Conservation (phyloP, 2,113 vertebrate genomes). For the Guaruba guarouba region DNA sequence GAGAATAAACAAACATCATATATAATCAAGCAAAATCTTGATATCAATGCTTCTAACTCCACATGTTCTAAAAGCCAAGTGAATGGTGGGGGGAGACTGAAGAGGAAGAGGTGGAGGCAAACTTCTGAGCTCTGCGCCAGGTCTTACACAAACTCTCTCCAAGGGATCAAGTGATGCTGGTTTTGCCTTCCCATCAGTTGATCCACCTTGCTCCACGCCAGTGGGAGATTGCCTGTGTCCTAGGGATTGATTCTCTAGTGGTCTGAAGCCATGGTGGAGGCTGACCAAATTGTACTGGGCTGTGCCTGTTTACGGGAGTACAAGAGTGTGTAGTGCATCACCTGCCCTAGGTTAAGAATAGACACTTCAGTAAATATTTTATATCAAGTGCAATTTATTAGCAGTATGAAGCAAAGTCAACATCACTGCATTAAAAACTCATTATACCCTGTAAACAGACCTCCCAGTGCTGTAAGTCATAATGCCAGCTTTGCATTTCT, state of each 20-base stretch:
- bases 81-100: not conserved
- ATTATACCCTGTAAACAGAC: slow-evolving; percentile 62
- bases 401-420: slow-evolving; percentile 79
- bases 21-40: not conserved
- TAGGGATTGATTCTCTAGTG: not conserved
- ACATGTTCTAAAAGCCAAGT: not conserved
- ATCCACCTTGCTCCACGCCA: not conserved
- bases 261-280: not conserved
- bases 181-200: not conserved
- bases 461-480: slow-evolving; percentile 51
- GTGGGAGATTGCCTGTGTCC: not conserved
- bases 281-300: not conserved
- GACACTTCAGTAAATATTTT: slow-evolving; percentile 47
- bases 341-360: not conserved
- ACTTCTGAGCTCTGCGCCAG: not conserved
- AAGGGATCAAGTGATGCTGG: not conserved
- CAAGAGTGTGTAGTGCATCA: not conserved
- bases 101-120: not conserved
- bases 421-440: slow-evolving; percentile 74
- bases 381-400: slow-evolving; percentile 83
- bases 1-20: not conserved
- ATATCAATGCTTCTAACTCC: not conserved
- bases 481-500: slow-evolving; percentile 10
- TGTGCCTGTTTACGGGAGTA: not conserved
- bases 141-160: not conserved